These are phyloP conservation scores for Taeniopygia guttata DNA, from an alignment of 2,797 vertebrate species.

Conservation along the genomic window DNA sequence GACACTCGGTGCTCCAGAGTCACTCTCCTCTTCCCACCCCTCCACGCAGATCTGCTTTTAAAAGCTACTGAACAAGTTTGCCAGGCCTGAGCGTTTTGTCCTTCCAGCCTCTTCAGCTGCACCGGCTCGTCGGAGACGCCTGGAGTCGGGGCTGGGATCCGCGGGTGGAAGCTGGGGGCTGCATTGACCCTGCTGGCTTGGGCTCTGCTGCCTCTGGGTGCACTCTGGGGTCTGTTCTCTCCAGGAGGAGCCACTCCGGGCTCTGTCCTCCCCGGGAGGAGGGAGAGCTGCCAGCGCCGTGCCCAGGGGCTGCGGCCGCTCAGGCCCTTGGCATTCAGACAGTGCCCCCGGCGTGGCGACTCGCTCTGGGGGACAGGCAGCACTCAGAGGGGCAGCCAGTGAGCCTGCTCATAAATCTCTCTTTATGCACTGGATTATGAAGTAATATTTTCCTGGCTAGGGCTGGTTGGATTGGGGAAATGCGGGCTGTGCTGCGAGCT, in stretches of 20 bases:
- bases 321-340: not conserved
- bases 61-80: slow-evolving; percentile 50
- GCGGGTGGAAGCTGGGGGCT: not conserved
- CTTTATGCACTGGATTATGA: slow-evolving; percentile 8
- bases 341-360: not conserved
- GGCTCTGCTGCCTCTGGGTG: not conserved
- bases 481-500: not conserved
- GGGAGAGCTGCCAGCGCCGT: accelerated
- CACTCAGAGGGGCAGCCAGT: not conserved
- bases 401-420: slow-evolving; percentile 11
- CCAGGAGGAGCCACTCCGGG: accelerated
- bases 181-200: not conserved
- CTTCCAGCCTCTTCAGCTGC: slow-evolving; percentile 16
- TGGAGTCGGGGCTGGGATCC: not conserved
- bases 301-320: not conserved
- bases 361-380: not conserved
- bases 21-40: not conserved
- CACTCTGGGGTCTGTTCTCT: not conserved
- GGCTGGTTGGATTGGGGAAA: not conserved
- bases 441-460: slow-evolving; percentile 58
- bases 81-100: slow-evolving; percentile 15
- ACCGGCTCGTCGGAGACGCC: not conserved
- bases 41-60: not conserved
- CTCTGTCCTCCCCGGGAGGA: accelerated
- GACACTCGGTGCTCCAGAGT: not conserved